A percentile compares a stretch with the other conserved stretches of the same genome.
These are phyloP conservation scores for Emydura subglobosa DNA, from an alignment of 2,113 vertebrate species.

Conservation along the genomic window DNA sequence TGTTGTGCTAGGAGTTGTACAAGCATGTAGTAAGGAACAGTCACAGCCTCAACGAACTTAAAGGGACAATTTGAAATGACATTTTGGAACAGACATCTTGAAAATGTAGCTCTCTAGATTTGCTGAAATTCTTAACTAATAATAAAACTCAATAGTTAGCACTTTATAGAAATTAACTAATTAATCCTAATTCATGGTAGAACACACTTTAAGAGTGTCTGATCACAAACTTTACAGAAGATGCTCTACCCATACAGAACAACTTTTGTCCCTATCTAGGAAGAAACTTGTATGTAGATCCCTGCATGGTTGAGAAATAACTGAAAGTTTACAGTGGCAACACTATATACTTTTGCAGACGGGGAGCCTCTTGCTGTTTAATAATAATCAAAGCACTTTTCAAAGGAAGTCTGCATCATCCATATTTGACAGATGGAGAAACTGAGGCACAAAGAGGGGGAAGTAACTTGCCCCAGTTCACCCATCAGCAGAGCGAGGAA, in stretches of 20 bases:
- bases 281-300: background rate
- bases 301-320: background rate
- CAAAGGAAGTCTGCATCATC: background rate
- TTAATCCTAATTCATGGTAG: background rate
- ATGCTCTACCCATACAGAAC: background rate
- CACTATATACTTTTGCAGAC: background rate
- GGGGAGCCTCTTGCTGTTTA: background rate
- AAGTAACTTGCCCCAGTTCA: background rate
- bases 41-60: background rate
- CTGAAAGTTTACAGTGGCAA: background rate
- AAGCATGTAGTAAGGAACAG: background rate
- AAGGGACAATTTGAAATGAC: background rate
- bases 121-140: background rate
- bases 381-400: background rate
- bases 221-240: accelerated
- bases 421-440: background rate
- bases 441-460: background rate
- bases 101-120: background rate
- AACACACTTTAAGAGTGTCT: background rate
- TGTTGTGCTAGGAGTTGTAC: background rate
- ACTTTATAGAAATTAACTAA: background rate
- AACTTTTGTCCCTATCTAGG: background rate
- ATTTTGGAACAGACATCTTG: background rate
- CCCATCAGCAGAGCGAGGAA: background rate
- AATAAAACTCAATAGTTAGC: background rate